Conservation (phyloP, 2,888 invertebrate species). For the Apodemia zela region DNA sequence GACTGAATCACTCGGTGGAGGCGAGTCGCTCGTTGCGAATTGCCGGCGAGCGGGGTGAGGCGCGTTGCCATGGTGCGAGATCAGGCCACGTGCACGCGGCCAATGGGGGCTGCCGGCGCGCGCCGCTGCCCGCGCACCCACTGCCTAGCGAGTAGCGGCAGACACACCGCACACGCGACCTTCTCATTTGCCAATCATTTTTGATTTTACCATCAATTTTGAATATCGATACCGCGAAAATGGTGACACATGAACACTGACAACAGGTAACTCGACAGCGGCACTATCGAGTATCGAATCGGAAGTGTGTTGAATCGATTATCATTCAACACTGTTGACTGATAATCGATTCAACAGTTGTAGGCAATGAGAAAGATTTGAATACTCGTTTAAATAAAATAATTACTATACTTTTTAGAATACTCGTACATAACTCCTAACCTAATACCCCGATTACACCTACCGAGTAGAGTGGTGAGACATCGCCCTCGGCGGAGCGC, state of each 20-base stretch:
- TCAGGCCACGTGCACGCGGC: slow-evolving; percentile 86
- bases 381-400: not conserved
- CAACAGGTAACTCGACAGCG: not conserved
- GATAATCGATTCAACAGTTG: not conserved
- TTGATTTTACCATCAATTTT: not conserved
- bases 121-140: slow-evolving; percentile 24
- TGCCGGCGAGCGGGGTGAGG: slow-evolving; percentile 43
- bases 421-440: too few relatives aligned
- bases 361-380: not conserved
- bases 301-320: not conserved
- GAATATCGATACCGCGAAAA: slow-evolving; percentile 10
- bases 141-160: not conserved
- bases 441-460: too few relatives aligned
- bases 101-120: slow-evolving; percentile 73
- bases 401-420: too few relatives aligned
- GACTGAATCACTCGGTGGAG: slow-evolving; percentile 29
- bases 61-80: slow-evolving; percentile 85
- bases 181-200: not conserved
- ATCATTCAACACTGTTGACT: too few relatives aligned
- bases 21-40: slow-evolving; percentile 39
- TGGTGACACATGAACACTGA: not conserved
- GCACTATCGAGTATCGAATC: not conserved
- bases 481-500: too few relatives aligned
- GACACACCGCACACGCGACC: not conserved
- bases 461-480: too few relatives aligned